Conservation (phyloP, 2,797 vertebrate species). For the Podarcis siculus region DNA sequence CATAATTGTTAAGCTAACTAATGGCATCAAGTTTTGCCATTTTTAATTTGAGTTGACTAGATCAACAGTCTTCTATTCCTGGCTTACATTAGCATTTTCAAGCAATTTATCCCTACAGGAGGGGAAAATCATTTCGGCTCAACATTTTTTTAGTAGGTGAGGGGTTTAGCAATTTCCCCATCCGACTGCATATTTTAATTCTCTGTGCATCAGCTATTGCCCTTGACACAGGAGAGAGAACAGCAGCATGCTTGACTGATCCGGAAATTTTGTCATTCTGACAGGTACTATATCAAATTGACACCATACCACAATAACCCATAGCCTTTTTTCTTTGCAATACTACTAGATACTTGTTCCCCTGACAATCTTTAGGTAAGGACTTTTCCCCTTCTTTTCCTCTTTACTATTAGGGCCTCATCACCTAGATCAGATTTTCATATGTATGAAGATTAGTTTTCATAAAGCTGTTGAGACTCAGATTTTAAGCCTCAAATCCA, state of each 20-base stretch:
- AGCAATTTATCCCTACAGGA: not conserved
- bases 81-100: not conserved
- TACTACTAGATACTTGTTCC: not conserved
- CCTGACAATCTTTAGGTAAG: not conserved
- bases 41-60: not conserved
- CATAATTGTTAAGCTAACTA: not conserved
- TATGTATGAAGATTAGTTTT: not conserved
- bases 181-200: conserved; percentile 19
- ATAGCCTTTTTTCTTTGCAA: not conserved
- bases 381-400: not conserved
- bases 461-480: conserved; percentile 8
- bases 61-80: not conserved
- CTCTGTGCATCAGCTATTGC: conserved; percentile 4
- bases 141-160: fast-evolving
- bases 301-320: conserved; percentile 30
- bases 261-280: conserved; percentile 11
- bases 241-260: conserved; percentile 37
- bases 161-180: not conserved
- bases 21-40: not conserved
- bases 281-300: conserved; percentile 27
- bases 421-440: conserved; percentile 25
- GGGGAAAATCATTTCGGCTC: not conserved
- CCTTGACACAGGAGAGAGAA: conserved; percentile 16
- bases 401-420: not conserved
- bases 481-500: conserved; percentile 17